phyloP scores from a whole-genome alignment of 2,888 invertebrate species.

The Pseudococcus jackbeardsleyi region DNA sequence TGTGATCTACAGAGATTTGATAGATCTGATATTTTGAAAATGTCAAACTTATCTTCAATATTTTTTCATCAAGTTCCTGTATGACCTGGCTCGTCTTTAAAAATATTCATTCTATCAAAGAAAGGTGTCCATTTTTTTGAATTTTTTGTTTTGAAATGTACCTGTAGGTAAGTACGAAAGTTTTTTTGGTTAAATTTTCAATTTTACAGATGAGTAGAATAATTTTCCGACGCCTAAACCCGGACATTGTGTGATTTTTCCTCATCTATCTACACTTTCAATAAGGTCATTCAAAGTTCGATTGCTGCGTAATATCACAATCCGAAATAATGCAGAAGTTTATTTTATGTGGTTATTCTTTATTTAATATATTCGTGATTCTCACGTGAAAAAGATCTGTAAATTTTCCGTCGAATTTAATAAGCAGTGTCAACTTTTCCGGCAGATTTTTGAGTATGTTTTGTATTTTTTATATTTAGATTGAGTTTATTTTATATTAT shows the following conservation, averaged over 20 bases:
- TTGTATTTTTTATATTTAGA: background rate
- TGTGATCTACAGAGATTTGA: too few species aligned
- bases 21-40: background rate
- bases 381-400: conserved; percentile 40
- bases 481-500: background rate
- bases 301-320: conserved; percentile 38
- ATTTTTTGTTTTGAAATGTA: background rate
- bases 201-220: too few species aligned
- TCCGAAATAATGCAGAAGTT: conserved; percentile 53
- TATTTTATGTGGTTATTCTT: background rate
- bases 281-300: conserved; percentile 40
- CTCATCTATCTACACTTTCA: background rate
- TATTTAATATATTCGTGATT: conserved; percentile 35
- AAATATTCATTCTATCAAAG: background rate
- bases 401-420: conserved; percentile 9
- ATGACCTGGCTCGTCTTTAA: background rate
- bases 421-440: background rate
- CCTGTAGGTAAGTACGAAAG: too few species aligned
- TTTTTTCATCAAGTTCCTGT: background rate
- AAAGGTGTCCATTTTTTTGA: background rate
- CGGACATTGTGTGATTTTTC: background rate
- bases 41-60: too few species aligned
- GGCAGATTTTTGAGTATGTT: background rate
- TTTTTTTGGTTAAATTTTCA: too few species aligned
- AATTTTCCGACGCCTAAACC: background rate